Evolutionary conservation across 1,140 invertebrate species (phyloP), one percentile per base, ranked within the genome.

Genomic region (Neodiprion fabricii): DNA sequence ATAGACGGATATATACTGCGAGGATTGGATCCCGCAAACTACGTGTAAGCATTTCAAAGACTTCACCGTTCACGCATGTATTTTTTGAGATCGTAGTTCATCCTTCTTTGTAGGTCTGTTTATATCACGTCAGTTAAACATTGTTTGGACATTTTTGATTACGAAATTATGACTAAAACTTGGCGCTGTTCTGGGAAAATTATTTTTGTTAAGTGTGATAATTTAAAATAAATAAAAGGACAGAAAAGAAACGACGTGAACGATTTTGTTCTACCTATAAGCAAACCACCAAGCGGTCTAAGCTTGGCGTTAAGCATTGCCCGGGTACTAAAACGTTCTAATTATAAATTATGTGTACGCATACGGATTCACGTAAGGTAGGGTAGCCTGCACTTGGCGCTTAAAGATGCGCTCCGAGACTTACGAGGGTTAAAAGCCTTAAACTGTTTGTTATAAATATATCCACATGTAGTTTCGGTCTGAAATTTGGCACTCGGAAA

Each of bases 1-100:
- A 72, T 76, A 81, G 23, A 74, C 67, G 50, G 72, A 72, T 40
- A 72, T 47, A 61, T 17, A 17, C 53, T 17, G 53, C 11, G 53
- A 17, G 53, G 53, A 12, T 61, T 17, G 53, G 53, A 17, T 61
- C 53, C 9, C 53, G 53, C 53, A 7, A 61, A 61, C 11, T 17
- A 40, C 28, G n/a, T 61, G 4, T 61, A 61, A 12, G 53, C 53
- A 61, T 61, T 61, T 61, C 53, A 61, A 61, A 61, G 28, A 40
- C 28, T 40, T 40, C 28, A 40, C 28, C 28, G 28, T 40, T 40
- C 28, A 40, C 28, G 28, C 28, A 40, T 40, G 2, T 40, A 40
- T 40, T 40, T 40, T 40, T 40, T 40, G 28, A 40, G 28, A 40
- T 40, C 28, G 28, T 40, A 40, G 28, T 40, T 40, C 28, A 40